Evolutionary conservation across 2,888 invertebrate species (phyloP), one percentile per base, ranked within the genome.

Genomic region (Ischnura elegans): DNA sequence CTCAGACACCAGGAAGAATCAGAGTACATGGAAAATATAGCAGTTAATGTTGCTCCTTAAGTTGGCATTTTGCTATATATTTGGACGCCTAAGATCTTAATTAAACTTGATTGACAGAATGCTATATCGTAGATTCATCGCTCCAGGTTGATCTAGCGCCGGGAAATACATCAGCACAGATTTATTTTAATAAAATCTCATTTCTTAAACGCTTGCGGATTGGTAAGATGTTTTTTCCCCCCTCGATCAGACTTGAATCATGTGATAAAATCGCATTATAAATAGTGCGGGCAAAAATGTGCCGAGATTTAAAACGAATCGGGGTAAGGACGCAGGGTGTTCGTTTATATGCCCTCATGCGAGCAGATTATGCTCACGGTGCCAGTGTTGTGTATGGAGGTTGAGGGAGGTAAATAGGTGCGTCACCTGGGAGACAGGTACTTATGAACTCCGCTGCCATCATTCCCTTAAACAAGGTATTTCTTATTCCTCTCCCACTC

Each of bases 391-490:
- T 19, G 51, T 8, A 13, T 1, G 76, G 76, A 36, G 76, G 36
- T 13, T 10, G 66, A 76, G 66, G 29, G 29, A 36, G 13, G 76
- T 76, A 76, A 76, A 76, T 76, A 76, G 76, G 76, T 76, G 76
- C 76, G 76, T 76, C 76, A 76, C 29, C 76, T 36, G 76, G 36
- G 36, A 76, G 76, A 76, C 36, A 36, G 76, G 36, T 66, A 45
- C 87, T 61, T 45, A 90, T 61, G 90, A 90, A 43, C 43, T 55
- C 61, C 43, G n/a, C 76, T 76, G 76, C 55, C 66, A 90, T 43
- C 61, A 90, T 90, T 61, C 61, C 90, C 25, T 36, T 90, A 55
- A 43, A 61, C 90, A 76, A 76, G 76, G 90, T 61, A 42, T 90
- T 90, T 42, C 61, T 90, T 43, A n/a, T 90, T 90, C 55, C 55